Base-by-base conservation (phyloP, 2,888 invertebrate genomes). In the Melinaea marsaeus region DNA sequence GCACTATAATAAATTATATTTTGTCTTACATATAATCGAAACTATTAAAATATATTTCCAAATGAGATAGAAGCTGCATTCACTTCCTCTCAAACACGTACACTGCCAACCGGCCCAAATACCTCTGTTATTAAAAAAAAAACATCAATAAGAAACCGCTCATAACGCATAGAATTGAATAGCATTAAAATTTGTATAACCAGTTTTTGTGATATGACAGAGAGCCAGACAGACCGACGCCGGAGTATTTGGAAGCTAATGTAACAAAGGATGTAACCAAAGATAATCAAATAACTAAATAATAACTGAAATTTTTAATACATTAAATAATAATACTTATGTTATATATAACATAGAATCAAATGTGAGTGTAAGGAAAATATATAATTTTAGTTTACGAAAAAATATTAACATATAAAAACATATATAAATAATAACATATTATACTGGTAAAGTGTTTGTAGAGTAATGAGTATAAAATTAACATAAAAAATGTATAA, bases 121-220 rank as follows among this genome's bases (percentile, higher is more conserved):
- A 70, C 72, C 69, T 70, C 67, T 70, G 63, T 70, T 66, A 70
- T 69, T 73, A 78, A 74, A 73, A 73, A 75, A 78, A 75, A 73
- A 73, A 79, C 75, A 75, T 77, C 78, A 78, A 79, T 76, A 73
- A 75, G 66, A 61, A 71, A 71, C 72, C 75, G 75, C 73, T 76
- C 68, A 74, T 71, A 75, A 71, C 69, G 75, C 70, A 72, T 71
- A 72, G 75, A 73, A 75, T 74, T 74, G 72, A 72, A 74, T 72
- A 71, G 69, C 65, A 70, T 70, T 69, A 70, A 62, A 64, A 57
- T 47, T 55, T 45, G 57, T 48, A 65, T 69, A 75, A 76, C 74
- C 74, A 68, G 75, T 78, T 76, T 72, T 65, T 64, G 69, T 70
- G 69, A 70, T 68, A 65, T 48, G 66, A 61, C 22, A 22, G 22